These are phyloP conservation scores for Agrotis clavis DNA, from an alignment of 2,888 invertebrate species.

Conservation along the genomic window DNA sequence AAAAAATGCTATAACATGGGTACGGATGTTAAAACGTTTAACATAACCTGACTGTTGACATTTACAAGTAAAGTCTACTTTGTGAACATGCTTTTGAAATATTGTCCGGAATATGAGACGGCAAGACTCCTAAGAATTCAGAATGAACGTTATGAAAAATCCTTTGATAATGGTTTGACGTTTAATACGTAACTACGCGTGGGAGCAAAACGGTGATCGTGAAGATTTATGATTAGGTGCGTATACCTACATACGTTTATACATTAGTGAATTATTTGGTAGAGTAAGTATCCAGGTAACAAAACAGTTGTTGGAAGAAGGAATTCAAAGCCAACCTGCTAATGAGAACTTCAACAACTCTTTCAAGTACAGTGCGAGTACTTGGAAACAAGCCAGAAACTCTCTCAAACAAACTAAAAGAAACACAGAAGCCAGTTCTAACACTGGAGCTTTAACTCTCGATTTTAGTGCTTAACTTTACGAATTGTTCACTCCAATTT, in stretches of 20 bases:
- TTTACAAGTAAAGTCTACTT: conserved; percentile 33
- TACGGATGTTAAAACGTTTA: conserved; percentile 56
- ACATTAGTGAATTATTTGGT: background rate
- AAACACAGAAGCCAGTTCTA: conserved; percentile 33
- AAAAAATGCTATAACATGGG: conserved; percentile 50
- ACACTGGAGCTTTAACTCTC: conserved; percentile 31
- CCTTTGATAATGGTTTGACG: conserved; percentile 41
- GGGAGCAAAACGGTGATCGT: conserved; percentile 19
- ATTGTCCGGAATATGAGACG: conserved; percentile 42
- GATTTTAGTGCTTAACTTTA: conserved; percentile 47
- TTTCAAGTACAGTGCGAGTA: conserved; percentile 16
- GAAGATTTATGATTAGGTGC: conserved; percentile 7
- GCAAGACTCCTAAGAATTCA: conserved; percentile 31
- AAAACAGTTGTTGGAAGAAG: background rate
- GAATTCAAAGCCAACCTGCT: conserved; percentile 5
- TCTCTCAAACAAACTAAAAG: conserved; percentile 33
- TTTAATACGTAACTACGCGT: conserved; percentile 23
- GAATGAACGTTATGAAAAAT: conserved; percentile 46
- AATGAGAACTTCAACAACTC: conserved; percentile 15
- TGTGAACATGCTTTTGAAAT: conserved; percentile 47
- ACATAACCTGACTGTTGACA: conserved; percentile 43
- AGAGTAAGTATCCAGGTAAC: background rate
- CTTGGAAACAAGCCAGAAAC: conserved; percentile 33
- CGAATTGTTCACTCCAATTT: conserved; percentile 46
- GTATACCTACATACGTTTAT: background rate